phyloP scores from a whole-genome alignment of 2,797 vertebrate genomes.

The Clarias fuscus region DNA sequence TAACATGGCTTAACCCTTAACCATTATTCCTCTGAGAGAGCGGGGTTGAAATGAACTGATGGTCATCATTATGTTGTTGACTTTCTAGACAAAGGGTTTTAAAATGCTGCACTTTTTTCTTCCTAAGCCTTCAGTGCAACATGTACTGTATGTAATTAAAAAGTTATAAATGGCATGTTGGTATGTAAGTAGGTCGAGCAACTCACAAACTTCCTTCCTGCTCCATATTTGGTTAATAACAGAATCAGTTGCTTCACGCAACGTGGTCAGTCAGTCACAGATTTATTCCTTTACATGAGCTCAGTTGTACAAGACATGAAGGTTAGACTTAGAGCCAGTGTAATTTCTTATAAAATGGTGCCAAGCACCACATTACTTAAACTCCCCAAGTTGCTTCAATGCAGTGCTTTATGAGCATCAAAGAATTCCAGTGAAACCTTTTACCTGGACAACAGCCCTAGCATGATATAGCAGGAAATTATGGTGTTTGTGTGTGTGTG shows the following conservation, averaged over 20 bases:
- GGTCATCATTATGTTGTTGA: not conserved
- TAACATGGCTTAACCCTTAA: not conserved
- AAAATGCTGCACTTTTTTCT: not conserved
- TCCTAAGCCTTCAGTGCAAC: not conserved
- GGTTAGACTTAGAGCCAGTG: not conserved
- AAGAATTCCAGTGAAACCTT: not conserved
- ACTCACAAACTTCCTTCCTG: not conserved
- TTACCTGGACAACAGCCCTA: not conserved
- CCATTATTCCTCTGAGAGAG: not conserved
- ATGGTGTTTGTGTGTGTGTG: not conserved
- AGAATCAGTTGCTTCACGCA: not conserved
- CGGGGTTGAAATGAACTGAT: not conserved
- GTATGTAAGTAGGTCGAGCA: not conserved
- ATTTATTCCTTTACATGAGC: not conserved
- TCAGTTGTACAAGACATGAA: not conserved
- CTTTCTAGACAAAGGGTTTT: not conserved
- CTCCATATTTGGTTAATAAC: not conserved
- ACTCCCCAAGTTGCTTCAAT: not conserved
- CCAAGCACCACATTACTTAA: not conserved
- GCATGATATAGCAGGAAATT: conserved; percentile 29
- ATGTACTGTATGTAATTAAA: not conserved
- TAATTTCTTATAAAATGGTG: not conserved
- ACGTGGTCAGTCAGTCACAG: not conserved
- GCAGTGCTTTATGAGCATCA: not conserved
- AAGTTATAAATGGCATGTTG: not conserved